Conservation (phyloP, 1,140 invertebrate genomes). For the Protaetia brevitarsis region DNA sequence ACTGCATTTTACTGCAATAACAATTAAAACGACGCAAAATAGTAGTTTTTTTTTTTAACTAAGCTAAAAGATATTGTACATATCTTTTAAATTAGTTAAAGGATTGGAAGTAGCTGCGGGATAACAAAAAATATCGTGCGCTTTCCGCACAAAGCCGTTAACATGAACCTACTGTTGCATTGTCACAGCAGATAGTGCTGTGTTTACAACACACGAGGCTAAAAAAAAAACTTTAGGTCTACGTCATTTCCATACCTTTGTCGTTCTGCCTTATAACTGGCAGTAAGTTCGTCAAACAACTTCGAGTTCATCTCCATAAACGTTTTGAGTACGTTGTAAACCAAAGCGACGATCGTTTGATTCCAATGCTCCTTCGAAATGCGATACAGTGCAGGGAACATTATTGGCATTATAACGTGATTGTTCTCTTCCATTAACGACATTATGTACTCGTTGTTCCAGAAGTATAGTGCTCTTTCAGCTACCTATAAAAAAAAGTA, state of each 20-base stretch:
- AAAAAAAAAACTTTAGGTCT: no score
- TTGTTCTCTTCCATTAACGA: conserved; percentile 92
- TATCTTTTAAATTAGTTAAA: no score
- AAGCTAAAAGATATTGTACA: no score
- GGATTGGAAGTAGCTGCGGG: no score
- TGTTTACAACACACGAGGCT: no score
- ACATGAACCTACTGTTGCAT: no score
- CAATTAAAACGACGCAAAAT: no score
- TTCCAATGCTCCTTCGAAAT: conserved; percentile 99
- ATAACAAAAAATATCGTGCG: no score
- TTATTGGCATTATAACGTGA: conserved; percentile 86
- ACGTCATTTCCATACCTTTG: conserved; percentile 79
- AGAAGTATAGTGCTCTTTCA: conserved; percentile 92
- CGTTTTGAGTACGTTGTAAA: conserved; percentile 98
- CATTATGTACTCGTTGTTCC: conserved; percentile 98
- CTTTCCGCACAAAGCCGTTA: no score
- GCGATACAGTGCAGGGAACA: conserved; percentile 95
- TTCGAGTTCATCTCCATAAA: conserved; percentile 99
- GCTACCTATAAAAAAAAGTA: conserved; percentile 75
- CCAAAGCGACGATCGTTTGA: conserved; percentile 97
- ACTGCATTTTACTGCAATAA: no score
- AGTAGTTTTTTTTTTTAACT: no score
- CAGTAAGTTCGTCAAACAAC: conserved; percentile 97
- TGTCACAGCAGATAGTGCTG: no score
- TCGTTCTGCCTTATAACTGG: conserved; percentile 95